Evolutionary conservation across 2,113 vertebrate species (phyloP).

Genomic region (Lathamus discolor): DNA sequence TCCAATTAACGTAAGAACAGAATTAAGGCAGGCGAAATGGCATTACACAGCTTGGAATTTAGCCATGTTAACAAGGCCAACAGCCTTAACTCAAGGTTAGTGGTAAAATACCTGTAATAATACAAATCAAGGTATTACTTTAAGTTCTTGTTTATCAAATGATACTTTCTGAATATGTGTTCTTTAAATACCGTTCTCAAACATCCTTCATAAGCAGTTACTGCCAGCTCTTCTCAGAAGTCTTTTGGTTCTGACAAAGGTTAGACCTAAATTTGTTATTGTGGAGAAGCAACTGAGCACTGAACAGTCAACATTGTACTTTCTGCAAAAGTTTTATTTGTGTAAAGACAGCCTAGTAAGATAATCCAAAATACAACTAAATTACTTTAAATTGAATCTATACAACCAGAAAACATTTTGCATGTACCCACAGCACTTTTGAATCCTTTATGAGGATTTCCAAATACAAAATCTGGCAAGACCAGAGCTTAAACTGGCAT

Average conservation of each 20-base stretch:
- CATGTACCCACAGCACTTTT: background rate
- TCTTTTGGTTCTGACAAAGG: background rate
- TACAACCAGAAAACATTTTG: background rate
- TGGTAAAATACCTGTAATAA: background rate
- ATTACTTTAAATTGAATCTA: background rate
- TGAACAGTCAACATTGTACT: background rate
- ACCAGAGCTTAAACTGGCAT: background rate
- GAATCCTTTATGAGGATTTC: background rate
- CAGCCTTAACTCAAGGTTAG: background rate
- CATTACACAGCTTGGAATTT: background rate
- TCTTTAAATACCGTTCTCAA: background rate
- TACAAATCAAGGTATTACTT: background rate
- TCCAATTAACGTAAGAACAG: background rate
- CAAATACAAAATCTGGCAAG: background rate
- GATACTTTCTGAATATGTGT: background rate
- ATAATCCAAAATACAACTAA: background rate
- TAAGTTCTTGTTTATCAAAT: background rate
- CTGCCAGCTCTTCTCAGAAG: background rate
- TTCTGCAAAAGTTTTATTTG: background rate
- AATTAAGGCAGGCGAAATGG: background rate
- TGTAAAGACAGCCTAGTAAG: background rate
- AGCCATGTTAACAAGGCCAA: background rate
- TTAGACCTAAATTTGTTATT: background rate
- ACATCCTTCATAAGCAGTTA: background rate
- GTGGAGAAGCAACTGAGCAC: background rate